A percentile compares a stretch with the other conserved stretches of the same genome.
Conservation (phyloP, 2,888 invertebrate species). For the Mimas tiliae region DNA sequence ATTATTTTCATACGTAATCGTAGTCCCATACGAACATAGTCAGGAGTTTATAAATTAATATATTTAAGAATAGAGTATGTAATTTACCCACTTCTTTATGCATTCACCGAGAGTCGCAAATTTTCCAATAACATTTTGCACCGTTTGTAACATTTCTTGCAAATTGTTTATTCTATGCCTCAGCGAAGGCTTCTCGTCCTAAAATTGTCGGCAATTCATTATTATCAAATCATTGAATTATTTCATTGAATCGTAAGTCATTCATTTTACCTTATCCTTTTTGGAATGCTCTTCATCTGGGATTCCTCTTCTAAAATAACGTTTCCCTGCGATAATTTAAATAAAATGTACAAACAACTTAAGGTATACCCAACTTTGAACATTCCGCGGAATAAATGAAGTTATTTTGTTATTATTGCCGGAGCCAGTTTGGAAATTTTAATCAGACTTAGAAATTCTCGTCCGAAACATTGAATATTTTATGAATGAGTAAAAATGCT, state of each 20-base stretch:
- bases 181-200: constrained; percentile 96
- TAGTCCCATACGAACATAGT: too few relatives aligned
- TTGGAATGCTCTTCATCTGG: constrained; percentile 35
- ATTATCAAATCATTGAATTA: constrained; percentile 26
- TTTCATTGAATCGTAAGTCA: constrained; percentile 14
- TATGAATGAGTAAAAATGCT: constrained; percentile 40
- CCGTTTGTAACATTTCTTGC: constrained; percentile 96
- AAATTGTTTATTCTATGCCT: constrained; percentile 95
- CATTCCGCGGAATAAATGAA: constrained; percentile 19
- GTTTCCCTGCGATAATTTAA: constrained; percentile 48
- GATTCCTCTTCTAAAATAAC: constrained; percentile 36
- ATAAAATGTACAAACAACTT: constrained; percentile 26
- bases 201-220: constrained; percentile 37
- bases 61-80: background rate
- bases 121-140: constrained; percentile 96
- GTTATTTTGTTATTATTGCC: constrained; percentile 23
- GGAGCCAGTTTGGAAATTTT: constrained; percentile 19
- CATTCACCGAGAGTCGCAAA: constrained; percentile 95
- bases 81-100: constrained; percentile 93
- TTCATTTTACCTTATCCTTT: constrained; percentile 36
- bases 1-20: too few relatives aligned
- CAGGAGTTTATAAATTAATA: background rate
- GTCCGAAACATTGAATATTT: constrained; percentile 24
- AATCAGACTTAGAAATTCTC: constrained; percentile 12
- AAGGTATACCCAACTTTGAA: constrained; percentile 20